phyloP scores from a whole-genome alignment of 1,140 invertebrate species.

The Heliconius hermathena region DNA sequence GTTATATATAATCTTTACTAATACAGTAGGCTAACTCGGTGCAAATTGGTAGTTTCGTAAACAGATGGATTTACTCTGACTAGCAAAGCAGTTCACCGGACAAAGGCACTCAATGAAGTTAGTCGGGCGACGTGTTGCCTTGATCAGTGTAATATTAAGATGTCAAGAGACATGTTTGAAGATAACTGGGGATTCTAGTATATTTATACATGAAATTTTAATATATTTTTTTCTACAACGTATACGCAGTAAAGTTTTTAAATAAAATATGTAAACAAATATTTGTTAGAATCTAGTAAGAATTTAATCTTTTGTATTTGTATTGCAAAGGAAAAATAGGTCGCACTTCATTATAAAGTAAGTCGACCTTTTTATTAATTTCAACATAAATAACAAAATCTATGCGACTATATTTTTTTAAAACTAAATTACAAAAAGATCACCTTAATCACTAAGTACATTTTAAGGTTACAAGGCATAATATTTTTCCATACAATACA shows the following conservation, averaged over 20 bases:
- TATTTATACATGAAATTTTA: too few species aligned
- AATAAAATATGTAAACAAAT: too few species aligned
- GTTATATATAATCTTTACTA: not conserved
- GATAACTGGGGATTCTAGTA: not conserved
- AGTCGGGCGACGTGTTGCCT: constrained; percentile 22
- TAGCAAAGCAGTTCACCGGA: constrained; percentile 22
- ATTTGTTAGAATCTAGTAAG: too few species aligned
- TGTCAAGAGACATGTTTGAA: not conserved
- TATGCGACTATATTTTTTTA: not conserved
- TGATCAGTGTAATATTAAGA: constrained; percentile 19
- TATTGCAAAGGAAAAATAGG: too few species aligned
- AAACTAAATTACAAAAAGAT: constrained; percentile 1
- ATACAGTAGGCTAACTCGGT: not conserved
- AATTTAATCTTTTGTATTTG: too few species aligned
- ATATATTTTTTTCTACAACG: too few species aligned
- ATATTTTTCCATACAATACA: constrained; percentile 25
- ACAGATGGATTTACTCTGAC: constrained; percentile 19
- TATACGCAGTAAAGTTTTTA: too few species aligned
- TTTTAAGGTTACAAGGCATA: constrained; percentile 22
- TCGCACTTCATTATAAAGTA: too few species aligned
- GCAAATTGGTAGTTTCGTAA: constrained; percentile 20
- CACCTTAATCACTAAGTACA: not conserved
- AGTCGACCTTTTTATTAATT: not conserved
- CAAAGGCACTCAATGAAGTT: constrained; percentile 18
- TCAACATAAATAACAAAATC: not conserved